These are phyloP conservation scores for Synergus umbraculus DNA, from an alignment of 2,888 invertebrate genomes.

Conservation along the genomic window DNA sequence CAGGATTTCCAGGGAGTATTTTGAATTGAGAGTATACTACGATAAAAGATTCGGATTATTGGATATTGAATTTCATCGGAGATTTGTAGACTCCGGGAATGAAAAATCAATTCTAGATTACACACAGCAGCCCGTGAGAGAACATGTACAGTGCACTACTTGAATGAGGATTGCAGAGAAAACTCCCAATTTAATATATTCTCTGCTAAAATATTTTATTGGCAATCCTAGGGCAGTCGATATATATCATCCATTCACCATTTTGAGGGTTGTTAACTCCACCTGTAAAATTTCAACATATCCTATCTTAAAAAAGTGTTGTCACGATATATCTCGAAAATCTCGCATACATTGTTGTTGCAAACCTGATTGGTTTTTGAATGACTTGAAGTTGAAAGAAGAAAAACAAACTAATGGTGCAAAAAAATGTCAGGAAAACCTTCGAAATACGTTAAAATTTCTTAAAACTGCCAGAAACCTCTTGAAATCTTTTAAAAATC, in stretches of 20 bases:
- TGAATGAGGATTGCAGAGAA: neutral
- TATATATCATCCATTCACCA: too few species aligned
- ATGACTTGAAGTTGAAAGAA: too few species aligned
- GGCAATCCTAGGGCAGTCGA: neutral
- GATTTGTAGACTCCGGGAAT: slow-evolving; percentile 29
- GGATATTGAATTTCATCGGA: slow-evolving; percentile 46
- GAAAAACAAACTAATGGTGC: too few species aligned
- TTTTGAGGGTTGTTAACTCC: too few species aligned
- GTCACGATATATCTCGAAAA: too few species aligned
- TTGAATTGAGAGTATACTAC: slow-evolving; percentile 21
- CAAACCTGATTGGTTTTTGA: too few species aligned
- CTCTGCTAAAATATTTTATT: neutral
- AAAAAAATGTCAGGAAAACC: too few species aligned
- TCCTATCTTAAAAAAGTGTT: too few species aligned
- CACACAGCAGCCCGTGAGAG: neutral
- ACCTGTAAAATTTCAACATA: neutral
- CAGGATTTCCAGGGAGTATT: slow-evolving; percentile 47
- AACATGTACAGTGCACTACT: neutral
- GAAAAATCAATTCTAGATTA: slow-evolving; percentile 24
- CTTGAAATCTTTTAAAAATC: too few species aligned
- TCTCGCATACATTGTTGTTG: too few species aligned
- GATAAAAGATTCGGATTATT: slow-evolving; percentile 51
- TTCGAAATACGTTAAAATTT: too few species aligned
- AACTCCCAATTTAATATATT: neutral
- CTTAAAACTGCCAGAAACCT: too few species aligned